Evolutionary conservation across 1,140 invertebrate genomes (phyloP).

Genomic region (Drosophila tropicalis): DNA sequence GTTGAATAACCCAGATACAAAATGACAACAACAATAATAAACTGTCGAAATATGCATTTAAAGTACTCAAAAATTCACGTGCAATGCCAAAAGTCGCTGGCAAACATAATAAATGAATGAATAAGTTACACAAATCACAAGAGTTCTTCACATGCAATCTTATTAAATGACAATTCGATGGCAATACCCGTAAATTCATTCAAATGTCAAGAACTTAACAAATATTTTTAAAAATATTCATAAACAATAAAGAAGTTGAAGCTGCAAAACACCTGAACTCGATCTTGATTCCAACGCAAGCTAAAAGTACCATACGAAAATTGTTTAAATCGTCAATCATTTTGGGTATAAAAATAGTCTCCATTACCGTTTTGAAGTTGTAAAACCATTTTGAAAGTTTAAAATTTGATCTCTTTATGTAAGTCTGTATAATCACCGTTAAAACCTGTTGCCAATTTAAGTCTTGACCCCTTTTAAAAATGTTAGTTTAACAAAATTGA

Average conservation of each 20-base stretch:
- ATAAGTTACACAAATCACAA: conserved; percentile 9
- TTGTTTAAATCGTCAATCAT: background rate
- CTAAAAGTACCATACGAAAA: background rate
- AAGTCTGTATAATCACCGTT: too few species aligned
- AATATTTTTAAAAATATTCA: background rate
- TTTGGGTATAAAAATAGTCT: background rate
- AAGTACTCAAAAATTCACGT: conserved; percentile 29
- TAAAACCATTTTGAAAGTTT: background rate
- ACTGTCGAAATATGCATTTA: conserved; percentile 1
- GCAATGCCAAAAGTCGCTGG: conserved; percentile 27
- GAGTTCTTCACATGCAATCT: conserved; percentile 17
- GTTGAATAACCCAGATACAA: conserved; percentile 46
- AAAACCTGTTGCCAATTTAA: background rate
- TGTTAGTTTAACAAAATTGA: background rate
- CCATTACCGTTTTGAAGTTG: background rate
- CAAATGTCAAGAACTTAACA: background rate
- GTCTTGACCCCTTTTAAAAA: background rate
- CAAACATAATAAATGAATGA: background rate
- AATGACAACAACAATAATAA: conserved; percentile 23
- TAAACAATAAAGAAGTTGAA: background rate
- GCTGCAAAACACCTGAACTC: background rate
- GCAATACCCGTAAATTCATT: background rate
- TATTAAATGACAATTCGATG: conserved; percentile 4
- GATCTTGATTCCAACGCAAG: background rate
- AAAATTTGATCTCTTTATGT: background rate